A percentile compares a stretch with the other conserved stretches of the same genome.
Evolutionary conservation across 2,113 vertebrate genomes (phyloP).

Genomic region (Redunca redunca): DNA sequence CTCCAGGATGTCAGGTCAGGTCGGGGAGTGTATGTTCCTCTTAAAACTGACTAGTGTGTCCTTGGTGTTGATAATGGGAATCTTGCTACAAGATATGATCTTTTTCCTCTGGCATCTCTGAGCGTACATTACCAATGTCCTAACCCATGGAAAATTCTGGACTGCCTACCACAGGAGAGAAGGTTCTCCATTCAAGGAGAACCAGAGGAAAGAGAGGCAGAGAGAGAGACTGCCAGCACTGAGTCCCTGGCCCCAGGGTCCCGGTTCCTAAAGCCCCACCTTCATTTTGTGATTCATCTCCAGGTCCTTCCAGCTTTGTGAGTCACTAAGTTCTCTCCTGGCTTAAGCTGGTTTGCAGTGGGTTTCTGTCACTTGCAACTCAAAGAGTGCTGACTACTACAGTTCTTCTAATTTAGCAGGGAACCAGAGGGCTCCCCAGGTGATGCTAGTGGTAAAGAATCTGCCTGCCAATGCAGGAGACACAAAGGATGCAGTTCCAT

Average conservation of each 20-base stretch:
- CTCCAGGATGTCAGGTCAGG: neutral
- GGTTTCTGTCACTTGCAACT: neutral
- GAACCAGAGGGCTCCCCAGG: neutral
- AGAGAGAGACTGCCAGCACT: neutral
- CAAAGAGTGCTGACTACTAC: neutral
- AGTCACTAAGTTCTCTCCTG: neutral
- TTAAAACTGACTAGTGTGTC: neutral
- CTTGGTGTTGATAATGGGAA: neutral
- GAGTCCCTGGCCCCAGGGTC: neutral
- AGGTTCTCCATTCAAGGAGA: neutral
- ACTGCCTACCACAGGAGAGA: neutral
- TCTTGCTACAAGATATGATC: neutral
- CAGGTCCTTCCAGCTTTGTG: neutral
- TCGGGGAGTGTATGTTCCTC: fast-evolving
- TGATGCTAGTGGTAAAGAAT: neutral
- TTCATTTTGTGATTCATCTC: neutral
- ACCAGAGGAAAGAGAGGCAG: neutral
- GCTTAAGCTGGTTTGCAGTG: neutral
- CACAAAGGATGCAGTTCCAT: neutral
- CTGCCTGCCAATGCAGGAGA: neutral
- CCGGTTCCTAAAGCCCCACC: neutral
- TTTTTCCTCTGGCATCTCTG: neutral
- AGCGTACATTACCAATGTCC: neutral
- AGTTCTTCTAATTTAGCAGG: neutral
- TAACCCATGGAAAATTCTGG: neutral